Conservation (phyloP, 2,797 vertebrate genomes). For the Brotula barbata region DNA sequence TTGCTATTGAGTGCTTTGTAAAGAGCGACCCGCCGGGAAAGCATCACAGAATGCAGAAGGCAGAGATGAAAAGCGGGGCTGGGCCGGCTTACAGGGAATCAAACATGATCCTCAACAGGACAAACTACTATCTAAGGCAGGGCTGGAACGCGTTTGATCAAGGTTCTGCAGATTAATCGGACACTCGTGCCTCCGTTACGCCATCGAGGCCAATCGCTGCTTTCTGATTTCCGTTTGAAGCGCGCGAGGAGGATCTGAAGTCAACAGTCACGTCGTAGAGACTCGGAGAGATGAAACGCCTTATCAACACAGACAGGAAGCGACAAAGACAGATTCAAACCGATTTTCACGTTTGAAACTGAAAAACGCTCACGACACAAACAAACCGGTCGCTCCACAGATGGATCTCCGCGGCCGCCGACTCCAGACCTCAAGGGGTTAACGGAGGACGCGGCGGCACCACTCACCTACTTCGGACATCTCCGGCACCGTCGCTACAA, state of each 20-base stretch:
- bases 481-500: slow-evolving; percentile 92
- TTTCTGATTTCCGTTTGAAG: neutral
- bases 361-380: too few species aligned
- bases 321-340: slow-evolving; percentile 5
- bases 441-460: neutral
- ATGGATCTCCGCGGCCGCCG: too few species aligned
- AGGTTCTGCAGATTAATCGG: slow-evolving; percentile 9
- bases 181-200: slow-evolving; percentile 5
- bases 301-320: too few species aligned
- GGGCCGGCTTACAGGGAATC: slow-evolving; percentile 54
- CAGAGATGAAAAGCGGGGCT: slow-evolving; percentile 50
- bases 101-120: slow-evolving; percentile 46
- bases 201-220: neutral
- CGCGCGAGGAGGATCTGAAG: neutral
- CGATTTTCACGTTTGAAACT: slow-evolving; percentile 2
- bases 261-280: slow-evolving; percentile 5
- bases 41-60: slow-evolving; percentile 53
- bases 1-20: slow-evolving; percentile 70
- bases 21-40: slow-evolving; percentile 66
- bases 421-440: too few species aligned
- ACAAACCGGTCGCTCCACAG: too few species aligned
- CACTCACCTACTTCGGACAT: slow-evolving; percentile 98
- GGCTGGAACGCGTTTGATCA: slow-evolving; percentile 40
- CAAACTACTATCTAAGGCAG: slow-evolving; percentile 11
- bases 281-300: too few species aligned